phyloP scores from a whole-genome alignment of 2,113 vertebrate species.

The Chelonoidis abingdonii region DNA sequence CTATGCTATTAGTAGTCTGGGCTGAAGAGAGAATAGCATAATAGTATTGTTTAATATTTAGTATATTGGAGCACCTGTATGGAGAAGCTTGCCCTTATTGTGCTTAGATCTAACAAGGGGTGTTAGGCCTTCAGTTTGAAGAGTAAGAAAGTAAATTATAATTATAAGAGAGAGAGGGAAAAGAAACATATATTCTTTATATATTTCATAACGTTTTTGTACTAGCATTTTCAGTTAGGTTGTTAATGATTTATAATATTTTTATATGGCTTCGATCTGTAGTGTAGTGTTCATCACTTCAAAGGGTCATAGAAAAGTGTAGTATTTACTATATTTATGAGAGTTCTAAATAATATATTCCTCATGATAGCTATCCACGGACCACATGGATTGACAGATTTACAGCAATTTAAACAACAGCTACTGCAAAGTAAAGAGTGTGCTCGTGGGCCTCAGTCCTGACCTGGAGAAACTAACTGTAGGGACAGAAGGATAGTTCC shows the following conservation, averaged over 20 bases:
- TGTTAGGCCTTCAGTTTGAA: background rate
- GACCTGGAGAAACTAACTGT: constrained; percentile 17
- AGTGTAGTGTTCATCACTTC: background rate
- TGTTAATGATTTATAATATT: constrained; percentile 33
- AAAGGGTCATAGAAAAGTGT: constrained; percentile 18
- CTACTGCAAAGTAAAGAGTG: background rate
- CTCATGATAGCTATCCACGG: background rate
- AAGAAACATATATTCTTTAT: background rate
- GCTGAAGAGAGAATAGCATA: background rate
- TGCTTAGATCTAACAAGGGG: background rate
- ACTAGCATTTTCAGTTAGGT: background rate
- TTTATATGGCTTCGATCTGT: background rate
- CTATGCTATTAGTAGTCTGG: background rate
- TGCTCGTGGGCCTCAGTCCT: background rate
- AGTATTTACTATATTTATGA: constrained; percentile 36
- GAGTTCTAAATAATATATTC: constrained; percentile 10
- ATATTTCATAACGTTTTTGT: background rate
- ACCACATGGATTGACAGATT: background rate
- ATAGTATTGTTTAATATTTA: background rate
- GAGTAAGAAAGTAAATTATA: background rate
- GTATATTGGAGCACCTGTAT: background rate
- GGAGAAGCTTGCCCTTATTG: background rate
- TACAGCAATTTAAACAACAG: background rate
- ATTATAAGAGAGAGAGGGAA: background rate
- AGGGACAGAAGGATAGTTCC: background rate